Evolutionary conservation across 2,888 invertebrate genomes (phyloP), one percentile per base, ranked within the genome.

Genomic region (Myopa testacea): DNA sequence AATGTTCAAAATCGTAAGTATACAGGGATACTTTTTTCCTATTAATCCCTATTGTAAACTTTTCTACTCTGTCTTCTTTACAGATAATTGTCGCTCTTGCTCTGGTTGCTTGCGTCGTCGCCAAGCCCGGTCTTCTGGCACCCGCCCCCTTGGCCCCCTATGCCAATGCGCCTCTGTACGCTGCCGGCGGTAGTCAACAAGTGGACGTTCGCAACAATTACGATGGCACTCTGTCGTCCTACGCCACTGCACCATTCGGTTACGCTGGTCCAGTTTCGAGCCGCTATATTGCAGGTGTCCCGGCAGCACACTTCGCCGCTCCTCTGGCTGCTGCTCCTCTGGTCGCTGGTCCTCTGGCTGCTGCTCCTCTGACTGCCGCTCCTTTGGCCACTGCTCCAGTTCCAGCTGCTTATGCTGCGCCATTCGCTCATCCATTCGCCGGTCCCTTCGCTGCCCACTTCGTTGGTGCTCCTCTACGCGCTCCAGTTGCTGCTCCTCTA

Each of bases 131-230:
- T 40, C 75, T 85, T 2, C 75, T 84, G 7, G 80, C 82, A 3
- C 79, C 82, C 55, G 83, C 85, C n/a, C 82, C 89, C 81, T 58
- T 84, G 68, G 87, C 91, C n/a, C n/a, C n/a, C 79, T 91, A 90
- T 76, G 90, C 91, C 79, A 90, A 90, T 76, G 90, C 91, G 78
- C 90, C 88, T 10, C 77, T 88, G 19, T 87, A 85, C 69, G 85
- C 88, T 50, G 84, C 86, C 12, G 86, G 85, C 12, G 86, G 87
- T 74, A 86, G 87, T 79, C 86, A 85, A 72, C 88, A 88, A 81
- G 81, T 88, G 70, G 88, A 88, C 81, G 82, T 88, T 1, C 87
- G 88, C 76, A 84, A 86, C 79, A 88, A 86, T 78, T 88, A 84
- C 60, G 88, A 87, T 78, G 87, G 86, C 70, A 84, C 84, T 19